Evolutionary conservation across 2,797 vertebrate genomes (phyloP), one percentile per base, ranked within the genome.

Genomic region (Arrhamphus sclerolepis): DNA sequence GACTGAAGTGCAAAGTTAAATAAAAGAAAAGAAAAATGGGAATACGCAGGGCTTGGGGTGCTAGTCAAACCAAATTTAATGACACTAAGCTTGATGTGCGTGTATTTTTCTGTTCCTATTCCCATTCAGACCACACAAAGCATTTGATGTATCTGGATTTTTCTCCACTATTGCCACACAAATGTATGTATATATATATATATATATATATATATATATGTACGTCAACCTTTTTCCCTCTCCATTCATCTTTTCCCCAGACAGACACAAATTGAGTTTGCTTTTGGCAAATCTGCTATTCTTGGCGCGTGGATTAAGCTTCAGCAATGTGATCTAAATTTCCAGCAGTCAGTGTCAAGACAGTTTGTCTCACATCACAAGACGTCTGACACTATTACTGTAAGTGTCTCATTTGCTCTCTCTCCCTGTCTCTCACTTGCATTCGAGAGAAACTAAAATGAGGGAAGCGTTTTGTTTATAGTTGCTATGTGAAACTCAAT

Each of bases 401-500:
- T 38, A 38, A 46, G 55, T 68, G 62, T 59, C 50, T 74, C 18
- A 65, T 62, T 49, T 28, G 41, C 39, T 50, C 31, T 51, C 34
- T n/a, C 49, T 43, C 16, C 29, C 38, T 14, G 16, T 26, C 20
- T 11, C 34, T 5, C 34, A 19, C n/a, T 18, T 41, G 9, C 26
- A 29, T 24, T 43, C 19, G 21, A 5, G 17, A 3, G 11, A 2
- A 52, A 22, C 47, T 34, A 44, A 76, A 74, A 64, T n/a, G 13
- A 66, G 56, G 70, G 60, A 66, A 59, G 60, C 28, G 17, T 61
- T 76, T 55, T 82, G 72, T 83, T 85, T 83, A 81, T 81, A 75
- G 67, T 72, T 54, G 73, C 73, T 26, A 56, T 49, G 64, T 78
- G 57, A 89, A 85, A 89, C 78, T 86, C 72, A 87, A 87, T 89